phyloP scores from a whole-genome alignment of 2,888 invertebrate species.

The Tiphia femorata region DNA sequence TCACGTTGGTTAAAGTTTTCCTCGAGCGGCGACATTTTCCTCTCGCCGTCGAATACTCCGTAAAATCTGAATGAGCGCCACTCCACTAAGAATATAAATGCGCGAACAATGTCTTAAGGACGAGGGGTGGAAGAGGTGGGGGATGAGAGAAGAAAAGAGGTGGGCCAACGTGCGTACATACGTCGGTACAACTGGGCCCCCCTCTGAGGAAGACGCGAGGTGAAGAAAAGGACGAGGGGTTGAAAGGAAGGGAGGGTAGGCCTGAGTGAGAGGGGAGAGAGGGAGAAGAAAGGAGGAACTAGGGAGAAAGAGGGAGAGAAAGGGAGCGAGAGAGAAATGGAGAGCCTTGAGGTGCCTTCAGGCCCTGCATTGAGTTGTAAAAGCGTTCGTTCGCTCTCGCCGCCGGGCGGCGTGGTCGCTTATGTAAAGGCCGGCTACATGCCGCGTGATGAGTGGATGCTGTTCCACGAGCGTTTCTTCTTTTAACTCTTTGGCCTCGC shows the following conservation, averaged over 20 bases:
- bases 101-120: conserved; percentile 50
- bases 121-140: conserved; percentile 21
- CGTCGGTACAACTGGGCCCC: conserved; percentile 30
- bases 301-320: conserved; percentile 9
- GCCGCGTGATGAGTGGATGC: conserved; percentile 69
- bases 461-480: conserved; percentile 65
- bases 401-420: conserved; percentile 66
- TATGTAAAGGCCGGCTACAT: conserved; percentile 69
- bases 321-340: conserved; percentile 26
- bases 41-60: conserved; percentile 13
- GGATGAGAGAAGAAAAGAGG: conserved; percentile 23
- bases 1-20: too few relatives aligned
- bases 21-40: background rate
- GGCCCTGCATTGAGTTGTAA: conserved; percentile 68
- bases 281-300: conserved; percentile 17
- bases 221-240: conserved; percentile 24
- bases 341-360: conserved; percentile 51
- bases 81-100: conserved; percentile 55
- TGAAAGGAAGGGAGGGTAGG: conserved; percentile 3
- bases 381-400: conserved; percentile 66
- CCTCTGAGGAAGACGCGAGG: conserved; percentile 17
- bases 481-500: conserved; percentile 62
- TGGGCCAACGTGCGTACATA: conserved; percentile 31
- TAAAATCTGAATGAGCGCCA: conserved; percentile 55
- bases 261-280: conserved; percentile 14